phyloP scores from a whole-genome alignment of 2,888 invertebrate genomes.

The Xestia rhomboidea region DNA sequence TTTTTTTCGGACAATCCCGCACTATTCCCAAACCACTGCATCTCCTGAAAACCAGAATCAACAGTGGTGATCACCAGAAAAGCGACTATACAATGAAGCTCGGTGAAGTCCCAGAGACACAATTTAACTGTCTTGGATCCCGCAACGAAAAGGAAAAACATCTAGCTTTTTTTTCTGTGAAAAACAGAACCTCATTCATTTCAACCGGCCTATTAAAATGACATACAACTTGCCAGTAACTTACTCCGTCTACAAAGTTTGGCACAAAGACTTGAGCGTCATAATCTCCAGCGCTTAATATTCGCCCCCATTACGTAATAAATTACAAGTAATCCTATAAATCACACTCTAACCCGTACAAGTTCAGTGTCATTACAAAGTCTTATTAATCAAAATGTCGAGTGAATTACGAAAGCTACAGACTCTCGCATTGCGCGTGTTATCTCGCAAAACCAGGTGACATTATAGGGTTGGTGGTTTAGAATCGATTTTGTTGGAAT shows the following conservation, averaged over 20 bases:
- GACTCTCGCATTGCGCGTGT: conserved; percentile 67
- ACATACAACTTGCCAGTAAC: conserved; percentile 44
- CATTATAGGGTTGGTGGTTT: conserved; percentile 66
- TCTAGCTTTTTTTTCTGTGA: not conserved
- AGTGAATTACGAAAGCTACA: conserved; percentile 57
- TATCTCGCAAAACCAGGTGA: conserved; percentile 86
- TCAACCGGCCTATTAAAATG: conserved; percentile 18
- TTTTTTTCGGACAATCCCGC: too few species aligned
- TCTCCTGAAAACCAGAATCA: too few species aligned
- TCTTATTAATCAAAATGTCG: conserved; percentile 77
- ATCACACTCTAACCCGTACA: conserved; percentile 73
- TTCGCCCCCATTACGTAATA: conserved; percentile 71
- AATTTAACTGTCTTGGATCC: too few species aligned
- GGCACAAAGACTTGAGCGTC: conserved; percentile 53
- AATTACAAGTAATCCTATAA: conserved; percentile 74
- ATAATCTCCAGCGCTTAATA: conserved; percentile 64
- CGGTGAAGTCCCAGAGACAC: too few species aligned
- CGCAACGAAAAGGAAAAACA: not conserved
- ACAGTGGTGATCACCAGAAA: too few species aligned
- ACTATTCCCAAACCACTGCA: too few species aligned
- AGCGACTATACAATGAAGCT: too few species aligned
- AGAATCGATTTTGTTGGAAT: not conserved
- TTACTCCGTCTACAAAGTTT: conserved; percentile 56
- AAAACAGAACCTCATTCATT: not conserved
- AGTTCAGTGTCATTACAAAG: conserved; percentile 73